phyloP scores from a whole-genome alignment of 35 echinoderm and acorn worm species.

The Patiria miniata region DNA sequence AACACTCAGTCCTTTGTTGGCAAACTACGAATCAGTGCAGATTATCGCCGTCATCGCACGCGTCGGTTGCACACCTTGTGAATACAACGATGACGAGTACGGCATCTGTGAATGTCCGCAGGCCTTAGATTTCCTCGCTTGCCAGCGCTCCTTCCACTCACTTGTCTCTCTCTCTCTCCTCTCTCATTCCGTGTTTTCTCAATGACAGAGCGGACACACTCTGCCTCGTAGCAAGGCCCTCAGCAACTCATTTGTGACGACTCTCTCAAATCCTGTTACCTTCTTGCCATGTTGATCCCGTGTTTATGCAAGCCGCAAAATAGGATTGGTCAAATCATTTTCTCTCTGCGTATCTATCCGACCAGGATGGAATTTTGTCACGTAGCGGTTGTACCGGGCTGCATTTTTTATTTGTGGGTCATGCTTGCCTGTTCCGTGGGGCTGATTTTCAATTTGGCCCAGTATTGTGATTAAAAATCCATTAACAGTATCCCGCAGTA shows the following conservation, averaged over 20 bases:
- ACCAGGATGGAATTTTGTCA: constrained; percentile 6
- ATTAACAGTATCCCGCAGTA: constrained; percentile 17
- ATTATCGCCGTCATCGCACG: constrained; percentile 5
- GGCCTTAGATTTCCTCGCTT: not conserved
- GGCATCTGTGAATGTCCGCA: constrained; percentile 23
- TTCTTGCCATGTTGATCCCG: constrained; percentile 17
- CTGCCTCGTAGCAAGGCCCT: constrained; percentile 13
- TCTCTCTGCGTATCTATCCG: constrained; percentile 2
- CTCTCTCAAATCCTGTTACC: constrained; percentile 15
- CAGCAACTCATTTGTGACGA: constrained; percentile 17
- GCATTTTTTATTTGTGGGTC: constrained; percentile 27
- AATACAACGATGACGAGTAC: not conserved
- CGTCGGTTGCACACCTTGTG: not conserved
- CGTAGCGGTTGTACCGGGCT: not conserved
- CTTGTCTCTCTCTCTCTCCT: not conserved
- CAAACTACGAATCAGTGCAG: constrained; percentile 6
- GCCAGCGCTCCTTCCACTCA: not conserved
- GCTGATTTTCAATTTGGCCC: constrained; percentile 25
- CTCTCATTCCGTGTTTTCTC: not conserved
- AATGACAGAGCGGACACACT: constrained; percentile 12
- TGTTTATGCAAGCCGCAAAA: constrained; percentile 30
- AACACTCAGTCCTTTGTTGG: not conserved
- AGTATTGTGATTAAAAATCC: constrained; percentile 29
- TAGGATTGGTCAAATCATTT: constrained; percentile 31
- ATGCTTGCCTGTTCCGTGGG: constrained; percentile 1